Conservation (phyloP, 2,888 invertebrate species). For the Apotomis capreana region DNA sequence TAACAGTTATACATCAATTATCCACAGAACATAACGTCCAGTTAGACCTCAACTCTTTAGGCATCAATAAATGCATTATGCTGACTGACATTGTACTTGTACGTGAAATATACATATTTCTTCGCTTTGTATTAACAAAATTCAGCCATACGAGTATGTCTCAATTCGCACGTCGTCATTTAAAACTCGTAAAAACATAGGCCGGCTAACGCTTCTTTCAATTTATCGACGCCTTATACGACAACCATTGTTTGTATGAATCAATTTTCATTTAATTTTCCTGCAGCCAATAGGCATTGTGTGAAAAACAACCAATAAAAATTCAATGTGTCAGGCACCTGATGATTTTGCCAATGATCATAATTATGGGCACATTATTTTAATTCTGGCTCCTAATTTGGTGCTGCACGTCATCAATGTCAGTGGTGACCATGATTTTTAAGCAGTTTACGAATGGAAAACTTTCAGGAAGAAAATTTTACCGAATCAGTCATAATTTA, state of each 20-base stretch:
- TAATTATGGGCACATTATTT: conserved; percentile 68
- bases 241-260: conserved; percentile 34
- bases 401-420: conserved; percentile 67
- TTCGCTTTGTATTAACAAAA: too few species aligned
- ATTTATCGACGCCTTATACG: conserved; percentile 28
- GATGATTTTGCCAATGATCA: conserved; percentile 68
- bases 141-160: too few species aligned
- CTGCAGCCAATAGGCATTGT: conserved; percentile 50
- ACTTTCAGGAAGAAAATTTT: neutral
- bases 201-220: conserved; percentile 18
- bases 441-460: neutral
- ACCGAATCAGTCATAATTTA: neutral
- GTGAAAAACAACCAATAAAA: conserved; percentile 63
- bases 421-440: conserved; percentile 57
- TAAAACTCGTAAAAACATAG: conserved; percentile 1
- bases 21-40: too few species aligned
- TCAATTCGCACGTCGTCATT: neutral
- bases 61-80: too few species aligned
- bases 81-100: too few species aligned
- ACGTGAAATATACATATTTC: too few species aligned
- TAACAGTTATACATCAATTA: too few species aligned
- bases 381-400: conserved; percentile 72
- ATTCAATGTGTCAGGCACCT: conserved; percentile 64
- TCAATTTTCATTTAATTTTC: conserved; percentile 40
- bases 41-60: too few species aligned